Percentiles rank a stretch among this genome's conserved stretches.
Conservation (phyloP, 2,797 vertebrate species). For the Pipistrellus pipistrellus region DNA sequence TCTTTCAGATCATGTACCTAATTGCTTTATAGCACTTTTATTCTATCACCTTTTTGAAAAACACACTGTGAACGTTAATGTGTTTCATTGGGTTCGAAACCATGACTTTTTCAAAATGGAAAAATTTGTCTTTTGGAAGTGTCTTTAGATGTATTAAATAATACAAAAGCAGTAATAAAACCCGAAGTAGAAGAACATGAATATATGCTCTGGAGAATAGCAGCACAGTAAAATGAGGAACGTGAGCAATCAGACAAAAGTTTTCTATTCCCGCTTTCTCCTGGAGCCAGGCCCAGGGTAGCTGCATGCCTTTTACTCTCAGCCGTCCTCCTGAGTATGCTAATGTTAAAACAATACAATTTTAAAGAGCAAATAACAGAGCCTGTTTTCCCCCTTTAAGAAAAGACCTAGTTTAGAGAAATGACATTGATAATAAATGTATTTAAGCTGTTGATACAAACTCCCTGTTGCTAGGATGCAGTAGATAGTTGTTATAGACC, state of each 20-base stretch:
- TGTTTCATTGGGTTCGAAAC: slow-evolving; percentile 89
- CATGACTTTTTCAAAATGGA: slow-evolving; percentile 96
- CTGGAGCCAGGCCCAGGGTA: slow-evolving; percentile 90
- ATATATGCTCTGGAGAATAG: slow-evolving; percentile 92
- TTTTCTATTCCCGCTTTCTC: slow-evolving; percentile 91
- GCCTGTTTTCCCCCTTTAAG: slow-evolving; percentile 79
- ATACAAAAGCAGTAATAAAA: slow-evolving; percentile 95
- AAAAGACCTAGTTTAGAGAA: slow-evolving; percentile 84
- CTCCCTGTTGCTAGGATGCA: slow-evolving; percentile 72
- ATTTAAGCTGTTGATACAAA: slow-evolving; percentile 71
- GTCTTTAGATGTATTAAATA: slow-evolving; percentile 96
- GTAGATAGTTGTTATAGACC: slow-evolving; percentile 56
- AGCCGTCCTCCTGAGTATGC: slow-evolving; percentile 88
- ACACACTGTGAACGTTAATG: slow-evolving; percentile 81
- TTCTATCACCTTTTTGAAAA: slow-evolving; percentile 82
- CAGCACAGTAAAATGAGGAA: slow-evolving; percentile 88
- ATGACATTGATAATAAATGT: slow-evolving; percentile 82
- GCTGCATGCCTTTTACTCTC: slow-evolving; percentile 91
- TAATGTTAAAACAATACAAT: slow-evolving; percentile 90
- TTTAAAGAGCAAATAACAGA: slow-evolving; percentile 91
- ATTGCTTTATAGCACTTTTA: slow-evolving; percentile 85
- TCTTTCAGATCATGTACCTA: slow-evolving; percentile 78
- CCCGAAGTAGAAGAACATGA: slow-evolving; percentile 92
- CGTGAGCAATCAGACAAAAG: slow-evolving; percentile 92
- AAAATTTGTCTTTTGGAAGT: slow-evolving; percentile 95